phyloP scores from a whole-genome alignment of 2,888 invertebrate genomes.

The Mantis religiosa region DNA sequence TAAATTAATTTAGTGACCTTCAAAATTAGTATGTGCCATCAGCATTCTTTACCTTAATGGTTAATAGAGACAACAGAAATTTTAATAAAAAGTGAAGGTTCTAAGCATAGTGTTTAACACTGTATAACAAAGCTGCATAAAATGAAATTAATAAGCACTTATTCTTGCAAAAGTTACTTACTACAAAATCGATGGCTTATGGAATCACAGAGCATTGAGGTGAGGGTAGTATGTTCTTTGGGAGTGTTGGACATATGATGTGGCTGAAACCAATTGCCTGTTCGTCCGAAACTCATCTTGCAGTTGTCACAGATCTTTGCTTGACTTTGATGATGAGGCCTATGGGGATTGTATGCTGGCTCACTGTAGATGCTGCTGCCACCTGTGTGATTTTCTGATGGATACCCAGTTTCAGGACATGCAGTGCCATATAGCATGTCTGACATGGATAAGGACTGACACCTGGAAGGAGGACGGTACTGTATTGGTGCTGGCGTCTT shows the following conservation, averaged over 20 bases:
- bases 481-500: constrained; percentile 30
- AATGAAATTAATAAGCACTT: background rate
- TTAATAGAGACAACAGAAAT: background rate
- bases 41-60: too few relatives aligned
- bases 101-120: too few relatives aligned
- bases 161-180: background rate
- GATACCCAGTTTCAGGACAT: constrained; percentile 7
- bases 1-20: too few relatives aligned
- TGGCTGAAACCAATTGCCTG: background rate
- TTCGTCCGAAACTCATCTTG: constrained; percentile 41
- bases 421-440: constrained; percentile 59
- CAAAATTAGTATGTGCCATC: too few relatives aligned
- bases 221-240: background rate
- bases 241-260: background rate
- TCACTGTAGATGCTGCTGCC: constrained; percentile 84
- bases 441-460: constrained; percentile 65
- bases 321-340: constrained; percentile 42
- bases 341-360: constrained; percentile 59
- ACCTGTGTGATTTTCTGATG: constrained; percentile 38
- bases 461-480: constrained; percentile 56
- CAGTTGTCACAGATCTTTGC: constrained; percentile 73
- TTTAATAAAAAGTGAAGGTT: background rate
- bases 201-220: constrained; percentile 1
- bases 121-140: too few relatives aligned
- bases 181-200: constrained; percentile 5